These are phyloP conservation scores for Psettodes erumei DNA, from an alignment of 2,113 vertebrate genomes.

Conservation along the genomic window DNA sequence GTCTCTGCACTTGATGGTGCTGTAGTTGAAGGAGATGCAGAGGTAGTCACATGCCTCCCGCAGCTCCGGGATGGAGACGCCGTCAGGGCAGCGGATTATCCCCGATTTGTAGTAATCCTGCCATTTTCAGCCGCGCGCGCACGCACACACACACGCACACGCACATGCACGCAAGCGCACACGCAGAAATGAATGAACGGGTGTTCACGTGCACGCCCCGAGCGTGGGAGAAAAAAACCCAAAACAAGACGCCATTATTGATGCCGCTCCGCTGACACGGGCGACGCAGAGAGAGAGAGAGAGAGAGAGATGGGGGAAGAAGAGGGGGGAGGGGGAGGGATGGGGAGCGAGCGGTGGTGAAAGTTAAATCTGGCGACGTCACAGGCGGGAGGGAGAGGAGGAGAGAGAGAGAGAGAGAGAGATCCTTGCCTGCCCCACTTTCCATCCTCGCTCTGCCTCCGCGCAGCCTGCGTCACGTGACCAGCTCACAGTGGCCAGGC, in stretches of 20 bases:
- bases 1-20: constrained; percentile 99
- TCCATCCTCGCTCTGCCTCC: constrained; percentile 8
- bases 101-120: constrained; percentile 99
- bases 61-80: constrained; percentile 98
- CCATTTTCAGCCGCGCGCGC: constrained; percentile 53
- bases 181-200: constrained; percentile 32
- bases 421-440: constrained; percentile 39
- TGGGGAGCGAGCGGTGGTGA: neutral
- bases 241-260: constrained; percentile 82
- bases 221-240: constrained; percentile 51
- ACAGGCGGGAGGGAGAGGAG: constrained; percentile 14
- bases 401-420: constrained; percentile 3
- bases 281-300: neutral
- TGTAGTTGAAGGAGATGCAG: constrained; percentile 98
- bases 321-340: constrained; percentile 9
- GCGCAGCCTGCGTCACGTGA: constrained; percentile 10
- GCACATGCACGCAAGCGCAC: neutral
- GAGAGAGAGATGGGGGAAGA: neutral
- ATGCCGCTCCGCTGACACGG: constrained; percentile 50
- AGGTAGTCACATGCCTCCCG: constrained; percentile 99
- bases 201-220: constrained; percentile 38
- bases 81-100: constrained; percentile 99
- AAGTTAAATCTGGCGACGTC: constrained; percentile 53
- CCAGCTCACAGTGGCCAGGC: neutral
- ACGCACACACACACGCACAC: constrained; percentile 11